phyloP scores from a whole-genome alignment of 2,797 vertebrate species.

The Garrulus glandarius region DNA sequence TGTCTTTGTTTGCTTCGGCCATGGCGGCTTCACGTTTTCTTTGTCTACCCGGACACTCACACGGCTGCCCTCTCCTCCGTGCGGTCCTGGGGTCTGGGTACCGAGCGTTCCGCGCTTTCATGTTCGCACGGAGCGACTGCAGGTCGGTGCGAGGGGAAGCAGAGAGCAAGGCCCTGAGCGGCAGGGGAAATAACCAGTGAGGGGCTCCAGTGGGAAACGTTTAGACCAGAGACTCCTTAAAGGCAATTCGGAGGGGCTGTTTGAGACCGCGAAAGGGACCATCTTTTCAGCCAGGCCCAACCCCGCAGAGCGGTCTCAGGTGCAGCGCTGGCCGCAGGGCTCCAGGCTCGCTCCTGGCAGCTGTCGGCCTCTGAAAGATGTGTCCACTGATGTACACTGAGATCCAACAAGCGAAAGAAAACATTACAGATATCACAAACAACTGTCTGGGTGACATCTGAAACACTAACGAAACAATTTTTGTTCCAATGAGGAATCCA shows the following conservation, averaged over 20 bases:
- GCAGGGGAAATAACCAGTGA: accelerated
- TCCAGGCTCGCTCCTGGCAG: accelerated
- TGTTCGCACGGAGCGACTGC: not conserved
- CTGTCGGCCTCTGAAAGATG: no score
- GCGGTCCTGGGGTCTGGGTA: accelerated
- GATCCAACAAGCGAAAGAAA: accelerated
- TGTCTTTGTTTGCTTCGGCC: not conserved
- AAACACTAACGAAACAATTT: accelerated
- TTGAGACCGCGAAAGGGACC: accelerated
- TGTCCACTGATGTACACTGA: accelerated
- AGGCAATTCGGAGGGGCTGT: accelerated
- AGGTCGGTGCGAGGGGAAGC: not conserved
- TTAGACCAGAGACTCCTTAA: accelerated
- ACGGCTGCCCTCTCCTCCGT: accelerated
- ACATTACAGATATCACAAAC: accelerated
- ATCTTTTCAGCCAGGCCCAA: accelerated
- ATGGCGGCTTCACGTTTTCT: accelerated
- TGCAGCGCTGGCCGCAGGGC: not conserved
- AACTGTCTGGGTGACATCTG: accelerated
- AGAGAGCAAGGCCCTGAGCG: accelerated
- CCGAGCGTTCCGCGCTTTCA: accelerated
- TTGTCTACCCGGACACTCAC: accelerated
- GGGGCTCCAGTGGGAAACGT: accelerated
- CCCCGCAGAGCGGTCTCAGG: accelerated
- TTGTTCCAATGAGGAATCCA: not conserved